Percentiles rank a stretch among this genome's conserved stretches.
Conservation (phyloP, 2,113 vertebrate species). For the Grallaria varia region DNA sequence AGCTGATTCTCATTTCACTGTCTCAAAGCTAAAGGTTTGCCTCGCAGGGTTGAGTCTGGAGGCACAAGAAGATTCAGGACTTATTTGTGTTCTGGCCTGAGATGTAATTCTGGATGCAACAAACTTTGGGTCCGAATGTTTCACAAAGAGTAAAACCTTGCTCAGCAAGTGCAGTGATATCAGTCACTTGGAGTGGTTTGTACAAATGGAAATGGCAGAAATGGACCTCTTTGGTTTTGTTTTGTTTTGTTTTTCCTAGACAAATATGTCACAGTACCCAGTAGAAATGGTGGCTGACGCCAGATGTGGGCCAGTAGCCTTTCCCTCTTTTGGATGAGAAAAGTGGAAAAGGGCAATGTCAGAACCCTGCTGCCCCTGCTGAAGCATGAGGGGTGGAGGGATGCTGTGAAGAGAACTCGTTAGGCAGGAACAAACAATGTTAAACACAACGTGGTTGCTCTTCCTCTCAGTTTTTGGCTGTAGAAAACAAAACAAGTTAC, state of each 20-base stretch:
- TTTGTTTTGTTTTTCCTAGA: no score
- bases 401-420: constrained; percentile 50
- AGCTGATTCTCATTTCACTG: neutral
- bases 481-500: neutral
- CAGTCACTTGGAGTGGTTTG: neutral
- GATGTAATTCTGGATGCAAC: neutral
- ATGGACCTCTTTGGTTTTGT: neutral
- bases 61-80: neutral
- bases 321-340: neutral
- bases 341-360: neutral
- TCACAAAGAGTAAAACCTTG: neutral
- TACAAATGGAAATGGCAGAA: neutral
- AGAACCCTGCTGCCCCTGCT: neutral
- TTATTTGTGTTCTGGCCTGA: neutral
- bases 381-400: neutral
- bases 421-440: neutral
- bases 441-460: neutral
- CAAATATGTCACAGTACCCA: neutral
- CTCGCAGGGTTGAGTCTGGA: neutral
- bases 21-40: neutral
- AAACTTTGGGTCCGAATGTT: neutral
- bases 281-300: neutral
- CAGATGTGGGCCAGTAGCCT: neutral
- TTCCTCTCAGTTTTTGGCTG: neutral
- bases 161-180: accelerated